phyloP scores from a whole-genome alignment of 2,888 invertebrate species.

The Drosophila borealis region DNA sequence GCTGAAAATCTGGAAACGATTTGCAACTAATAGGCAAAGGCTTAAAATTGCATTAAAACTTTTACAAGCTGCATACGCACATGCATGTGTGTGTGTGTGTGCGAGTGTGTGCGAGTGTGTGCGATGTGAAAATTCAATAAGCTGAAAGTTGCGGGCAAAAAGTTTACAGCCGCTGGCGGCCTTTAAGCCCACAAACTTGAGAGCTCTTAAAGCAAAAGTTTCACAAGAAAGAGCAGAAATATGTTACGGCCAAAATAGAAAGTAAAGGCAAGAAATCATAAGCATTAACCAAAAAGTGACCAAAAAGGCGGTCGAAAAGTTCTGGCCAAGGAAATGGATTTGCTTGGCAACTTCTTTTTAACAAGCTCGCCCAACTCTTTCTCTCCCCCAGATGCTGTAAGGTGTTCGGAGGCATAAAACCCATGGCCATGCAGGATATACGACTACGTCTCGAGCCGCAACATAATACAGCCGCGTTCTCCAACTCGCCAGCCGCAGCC shows the following conservation, averaged over 20 bases:
- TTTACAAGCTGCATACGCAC: conserved; percentile 48
- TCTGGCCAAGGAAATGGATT: conserved; percentile 43
- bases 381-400: conserved; percentile 58
- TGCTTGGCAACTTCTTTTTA: conserved; percentile 30
- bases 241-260: conserved; percentile 1
- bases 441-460: conserved; percentile 83
- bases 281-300: conserved; percentile 63
- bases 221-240: conserved; percentile 42
- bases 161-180: conserved; percentile 43
- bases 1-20: conserved; percentile 71
- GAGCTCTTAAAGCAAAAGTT: conserved; percentile 54
- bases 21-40: conserved; percentile 73
- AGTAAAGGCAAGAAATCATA: conserved; percentile 56
- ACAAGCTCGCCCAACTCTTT: conserved; percentile 41
- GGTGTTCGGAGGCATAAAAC: conserved; percentile 19
- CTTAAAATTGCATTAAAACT: conserved; percentile 79
- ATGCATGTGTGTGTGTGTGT: conserved; percentile 1
- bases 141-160: conserved; percentile 62
- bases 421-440: conserved; percentile 84
- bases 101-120: background rate
- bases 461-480: conserved; percentile 67
- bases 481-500: conserved; percentile 33
- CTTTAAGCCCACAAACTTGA: conserved; percentile 46
- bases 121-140: conserved; percentile 66
- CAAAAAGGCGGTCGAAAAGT: conserved; percentile 27